Evolutionary conservation across 2,888 invertebrate genomes (phyloP).

Genomic region (Cordylochernes scorpioides): DNA sequence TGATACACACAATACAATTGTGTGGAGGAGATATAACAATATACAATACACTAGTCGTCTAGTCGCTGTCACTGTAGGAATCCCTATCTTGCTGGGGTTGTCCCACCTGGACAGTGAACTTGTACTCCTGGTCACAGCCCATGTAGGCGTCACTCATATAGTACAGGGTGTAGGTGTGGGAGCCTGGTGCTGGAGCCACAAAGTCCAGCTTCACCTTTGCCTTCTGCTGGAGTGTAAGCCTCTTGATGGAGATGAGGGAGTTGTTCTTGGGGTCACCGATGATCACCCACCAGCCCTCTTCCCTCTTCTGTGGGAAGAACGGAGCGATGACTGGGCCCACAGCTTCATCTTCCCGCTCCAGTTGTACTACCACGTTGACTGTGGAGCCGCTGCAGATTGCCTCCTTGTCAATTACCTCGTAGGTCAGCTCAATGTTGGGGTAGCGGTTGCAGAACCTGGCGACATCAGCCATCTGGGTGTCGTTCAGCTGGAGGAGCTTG

Average conservation of each 20-base stretch:
- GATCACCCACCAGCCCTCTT: conserved; percentile 68
- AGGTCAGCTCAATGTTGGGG: conserved; percentile 85
- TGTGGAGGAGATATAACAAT: too few relatives aligned
- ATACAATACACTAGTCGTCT: conserved; percentile 1
- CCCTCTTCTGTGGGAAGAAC: conserved; percentile 56
- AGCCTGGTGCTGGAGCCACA: conserved; percentile 51
- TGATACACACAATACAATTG: too few relatives aligned
- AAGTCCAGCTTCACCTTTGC: conserved; percentile 71
- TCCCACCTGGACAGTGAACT: conserved; percentile 55
- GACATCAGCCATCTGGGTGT: conserved; percentile 83
- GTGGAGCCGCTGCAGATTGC: conserved; percentile 48
- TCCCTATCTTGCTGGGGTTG: conserved; percentile 24
- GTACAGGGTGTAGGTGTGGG: conserved; percentile 69
- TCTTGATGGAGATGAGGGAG: conserved; percentile 81
- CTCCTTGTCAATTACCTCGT: conserved; percentile 59
- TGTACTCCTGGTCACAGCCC: conserved; percentile 98
- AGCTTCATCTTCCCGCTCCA: conserved; percentile 89
- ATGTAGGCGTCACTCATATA: conserved; percentile 98
- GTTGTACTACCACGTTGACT: conserved; percentile 61
- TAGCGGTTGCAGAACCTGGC: conserved; percentile 95
- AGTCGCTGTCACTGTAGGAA: conserved; percentile 16
- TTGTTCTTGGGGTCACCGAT: conserved; percentile 86
- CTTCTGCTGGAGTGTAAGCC: conserved; percentile 72
- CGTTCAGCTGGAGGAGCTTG: conserved; percentile 36
- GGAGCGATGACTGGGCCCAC: conserved; percentile 92